Percentiles rank a stretch among this genome's conserved stretches.
phyloP scores from a whole-genome alignment of 2,113 vertebrate genomes.

The Okapia johnstoni region DNA sequence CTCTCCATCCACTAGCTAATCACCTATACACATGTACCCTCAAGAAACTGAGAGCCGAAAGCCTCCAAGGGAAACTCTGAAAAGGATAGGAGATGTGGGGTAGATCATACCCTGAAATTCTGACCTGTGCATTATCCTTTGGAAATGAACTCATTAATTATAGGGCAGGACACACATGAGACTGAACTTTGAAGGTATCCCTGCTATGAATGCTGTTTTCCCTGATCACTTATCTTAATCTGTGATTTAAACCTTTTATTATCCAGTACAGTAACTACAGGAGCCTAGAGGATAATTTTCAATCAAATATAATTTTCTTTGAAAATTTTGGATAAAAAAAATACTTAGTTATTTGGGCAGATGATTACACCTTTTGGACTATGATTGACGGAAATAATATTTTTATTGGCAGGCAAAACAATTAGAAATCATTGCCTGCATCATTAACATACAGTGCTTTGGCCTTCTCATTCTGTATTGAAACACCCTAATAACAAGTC shows the following conservation, averaged over 20 bases:
- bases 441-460: neutral
- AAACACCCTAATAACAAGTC: conserved; percentile 11
- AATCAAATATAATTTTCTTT: conserved; percentile 35
- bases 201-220: neutral
- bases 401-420: neutral
- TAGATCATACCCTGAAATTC: neutral
- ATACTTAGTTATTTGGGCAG: neutral
- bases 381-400: neutral
- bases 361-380: conserved; percentile 1
- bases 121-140: neutral
- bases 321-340: conserved; percentile 41
- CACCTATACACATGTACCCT: neutral
- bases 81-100: neutral
- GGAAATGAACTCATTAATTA: neutral
- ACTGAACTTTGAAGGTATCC: neutral
- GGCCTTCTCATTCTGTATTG: neutral
- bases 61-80: neutral
- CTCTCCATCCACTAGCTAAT: neutral
- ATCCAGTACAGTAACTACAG: neutral
- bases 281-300: conserved; percentile 40
- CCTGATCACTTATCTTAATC: neutral
- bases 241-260: conserved; percentile 10
- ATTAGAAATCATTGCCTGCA: neutral
- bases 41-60: neutral
- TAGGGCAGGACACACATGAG: neutral